phyloP scores from a whole-genome alignment of 2,113 vertebrate species.

The Bufo bufo region DNA sequence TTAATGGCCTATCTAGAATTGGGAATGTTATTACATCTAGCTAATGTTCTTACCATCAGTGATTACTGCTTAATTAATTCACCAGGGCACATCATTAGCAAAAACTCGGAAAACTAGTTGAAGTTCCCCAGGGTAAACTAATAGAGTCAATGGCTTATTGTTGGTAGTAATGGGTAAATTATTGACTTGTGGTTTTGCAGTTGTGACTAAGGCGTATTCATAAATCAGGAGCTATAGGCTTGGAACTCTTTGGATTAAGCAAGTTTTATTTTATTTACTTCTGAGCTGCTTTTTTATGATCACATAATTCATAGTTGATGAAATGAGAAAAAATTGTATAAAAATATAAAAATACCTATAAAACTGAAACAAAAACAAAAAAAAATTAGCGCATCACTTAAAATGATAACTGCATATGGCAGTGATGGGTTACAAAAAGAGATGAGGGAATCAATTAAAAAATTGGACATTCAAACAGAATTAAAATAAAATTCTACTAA shows the following conservation, averaged over 20 bases:
- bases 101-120: constrained; percentile 59
- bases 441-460: too few relatives aligned
- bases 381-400: too few relatives aligned
- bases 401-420: too few relatives aligned
- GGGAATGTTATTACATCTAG: constrained; percentile 58
- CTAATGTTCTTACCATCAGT: constrained; percentile 59
- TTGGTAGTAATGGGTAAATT: constrained; percentile 59
- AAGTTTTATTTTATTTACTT: constrained; percentile 41
- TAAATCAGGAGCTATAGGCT: constrained; percentile 56
- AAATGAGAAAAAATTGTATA: not conserved
- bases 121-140: constrained; percentile 57
- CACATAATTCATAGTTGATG: not conserved
- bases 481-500: too few relatives aligned
- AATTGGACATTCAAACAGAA: too few relatives aligned
- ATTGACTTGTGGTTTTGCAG: constrained; percentile 57
- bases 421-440: too few relatives aligned
- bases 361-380: not conserved
- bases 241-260: constrained; percentile 48
- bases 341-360: not conserved
- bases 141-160: constrained; percentile 58
- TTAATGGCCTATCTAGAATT: constrained; percentile 57
- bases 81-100: constrained; percentile 60
- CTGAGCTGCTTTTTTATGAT: constrained; percentile 29
- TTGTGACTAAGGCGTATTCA: constrained; percentile 56
- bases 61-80: constrained; percentile 59